phyloP scores from a whole-genome alignment of 2,797 vertebrate species.

The Aplochiton taeniatus region DNA sequence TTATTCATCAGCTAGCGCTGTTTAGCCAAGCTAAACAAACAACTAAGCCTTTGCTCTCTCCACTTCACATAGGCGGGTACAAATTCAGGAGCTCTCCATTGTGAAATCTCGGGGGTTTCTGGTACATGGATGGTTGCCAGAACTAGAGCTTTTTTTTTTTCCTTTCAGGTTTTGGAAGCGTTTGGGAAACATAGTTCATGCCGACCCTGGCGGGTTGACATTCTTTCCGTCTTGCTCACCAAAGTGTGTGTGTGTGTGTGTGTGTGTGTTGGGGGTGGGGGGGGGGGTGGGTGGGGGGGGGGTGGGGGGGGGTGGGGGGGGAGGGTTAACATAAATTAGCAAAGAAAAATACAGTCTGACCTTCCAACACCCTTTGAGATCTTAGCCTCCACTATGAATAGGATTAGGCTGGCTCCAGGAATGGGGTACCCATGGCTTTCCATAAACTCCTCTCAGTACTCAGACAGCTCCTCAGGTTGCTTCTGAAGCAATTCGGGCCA shows the following conservation, averaged over 20 bases:
- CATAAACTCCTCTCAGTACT: not conserved
- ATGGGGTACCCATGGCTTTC: slow-evolving; percentile 8
- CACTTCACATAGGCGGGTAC: slow-evolving; percentile 40
- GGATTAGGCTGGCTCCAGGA: slow-evolving; percentile 15
- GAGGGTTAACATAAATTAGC: slow-evolving; percentile 37
- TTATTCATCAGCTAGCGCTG: slow-evolving; percentile 45
- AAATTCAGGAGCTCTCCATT: slow-evolving; percentile 23
- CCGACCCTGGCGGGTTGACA: slow-evolving; percentile 30
- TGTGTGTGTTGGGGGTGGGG: no score
- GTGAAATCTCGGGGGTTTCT: slow-evolving; percentile 19
- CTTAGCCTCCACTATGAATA: slow-evolving; percentile 25
- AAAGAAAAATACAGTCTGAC: not conserved
- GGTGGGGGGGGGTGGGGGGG: not conserved
- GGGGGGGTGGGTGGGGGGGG: not conserved
- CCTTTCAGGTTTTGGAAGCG: slow-evolving; percentile 46
- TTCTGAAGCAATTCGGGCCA: slow-evolving; percentile 6
- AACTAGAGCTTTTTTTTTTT: slow-evolving; percentile 20
- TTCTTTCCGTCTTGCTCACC: slow-evolving; percentile 19
- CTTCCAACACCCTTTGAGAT: slow-evolving; percentile 1
- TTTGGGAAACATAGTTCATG: slow-evolving; percentile 26
- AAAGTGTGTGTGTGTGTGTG: no score
- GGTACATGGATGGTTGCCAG: slow-evolving; percentile 33
- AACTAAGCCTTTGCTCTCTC: slow-evolving; percentile 32
- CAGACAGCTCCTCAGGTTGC: not conserved
- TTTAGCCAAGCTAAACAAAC: slow-evolving; percentile 12